Base-by-base conservation (phyloP, 1,140 invertebrate genomes). In the Eriosoma lanigerum region DNA sequence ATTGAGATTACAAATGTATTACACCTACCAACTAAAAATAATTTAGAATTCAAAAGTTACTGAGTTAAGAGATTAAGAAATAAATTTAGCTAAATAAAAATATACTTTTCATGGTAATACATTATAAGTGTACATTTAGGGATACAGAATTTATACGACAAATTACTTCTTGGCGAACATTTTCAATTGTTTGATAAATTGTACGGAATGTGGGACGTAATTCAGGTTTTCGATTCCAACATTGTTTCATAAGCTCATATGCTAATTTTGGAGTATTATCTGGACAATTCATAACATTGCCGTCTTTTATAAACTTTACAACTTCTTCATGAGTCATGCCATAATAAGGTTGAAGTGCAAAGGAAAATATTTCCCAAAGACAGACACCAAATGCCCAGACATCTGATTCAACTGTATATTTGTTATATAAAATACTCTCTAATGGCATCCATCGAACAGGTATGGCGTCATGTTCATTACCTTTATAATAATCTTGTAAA, bases 381-480 rank as follows among this genome's bases (percentile, higher is more conserved):
- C 94, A 94, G 3, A 97, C 93, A 19, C 94, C 95, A 88, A 94
- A 97, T 29, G 95, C 94, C 95, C 95, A 97, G 4, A 97, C 93
- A 87, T 97, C 95, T 21, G 94, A 94, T 85, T 96, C 94, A 68
- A 96, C 89, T 6, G 95, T 96, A 85, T 96, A 97, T 85, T 96
- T 96, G 85, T 96, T 96, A 85, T 95, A 96, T 5, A 97, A 86
- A 84, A 97, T 96, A 85, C 94, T 94, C 85, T 97, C 95, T 46
- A 96, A 87, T n/a, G 95, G 95, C 95, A 97, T 96, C 95, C 95
- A 97, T 85, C 95, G 88, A 13, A 97, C 94, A 46, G 94, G 95
- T 82, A 97, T 96, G 15, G 94, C 95, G 87, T 97, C 95, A 84
- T 96, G 92, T 83, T 96, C 95, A 85, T 95, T 93, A 12, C 94